phyloP scores from a whole-genome alignment of 2,113 vertebrate genomes.

The Crotalus helleri region DNA sequence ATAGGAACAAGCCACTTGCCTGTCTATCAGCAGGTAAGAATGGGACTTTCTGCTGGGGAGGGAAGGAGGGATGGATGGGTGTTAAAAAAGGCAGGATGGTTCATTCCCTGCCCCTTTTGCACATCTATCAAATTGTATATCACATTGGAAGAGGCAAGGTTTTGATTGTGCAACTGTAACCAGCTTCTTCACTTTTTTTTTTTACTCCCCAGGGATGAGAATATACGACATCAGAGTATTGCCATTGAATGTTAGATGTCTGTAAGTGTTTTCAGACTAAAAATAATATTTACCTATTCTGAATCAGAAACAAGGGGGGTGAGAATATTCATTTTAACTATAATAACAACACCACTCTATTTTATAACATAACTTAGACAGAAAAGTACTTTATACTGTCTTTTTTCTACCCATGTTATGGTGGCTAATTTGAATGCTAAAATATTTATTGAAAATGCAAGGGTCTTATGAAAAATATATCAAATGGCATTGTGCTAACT shows the following conservation, averaged over 20 bases:
- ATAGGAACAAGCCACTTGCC: constrained; percentile 9
- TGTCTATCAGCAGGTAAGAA: neutral
- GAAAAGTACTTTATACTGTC: neutral
- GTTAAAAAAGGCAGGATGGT: neutral
- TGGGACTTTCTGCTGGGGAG: neutral
- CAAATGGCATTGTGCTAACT: constrained; percentile 1
- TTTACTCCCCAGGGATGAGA: neutral
- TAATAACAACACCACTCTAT: neutral
- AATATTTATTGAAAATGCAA: constrained; percentile 13
- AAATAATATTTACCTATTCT: neutral
- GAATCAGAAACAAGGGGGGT: neutral
- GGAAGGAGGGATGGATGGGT: neutral
- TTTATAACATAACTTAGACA: neutral
- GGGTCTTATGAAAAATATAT: constrained; percentile 1
- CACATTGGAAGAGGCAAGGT: neutral
- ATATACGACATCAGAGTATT: neutral
- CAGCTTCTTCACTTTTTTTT: neutral
- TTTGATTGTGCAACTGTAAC: neutral
- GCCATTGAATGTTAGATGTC: neutral
- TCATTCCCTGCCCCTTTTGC: neutral
- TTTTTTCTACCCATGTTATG: neutral
- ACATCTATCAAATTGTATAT: neutral
- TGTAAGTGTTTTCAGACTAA: neutral
- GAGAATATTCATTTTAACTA: neutral
- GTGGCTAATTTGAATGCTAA: constrained; percentile 14